Percentiles rank a stretch among this genome's conserved stretches.
Conservation (phyloP, 2,888 invertebrate genomes). For the Xylophagus ater region DNA sequence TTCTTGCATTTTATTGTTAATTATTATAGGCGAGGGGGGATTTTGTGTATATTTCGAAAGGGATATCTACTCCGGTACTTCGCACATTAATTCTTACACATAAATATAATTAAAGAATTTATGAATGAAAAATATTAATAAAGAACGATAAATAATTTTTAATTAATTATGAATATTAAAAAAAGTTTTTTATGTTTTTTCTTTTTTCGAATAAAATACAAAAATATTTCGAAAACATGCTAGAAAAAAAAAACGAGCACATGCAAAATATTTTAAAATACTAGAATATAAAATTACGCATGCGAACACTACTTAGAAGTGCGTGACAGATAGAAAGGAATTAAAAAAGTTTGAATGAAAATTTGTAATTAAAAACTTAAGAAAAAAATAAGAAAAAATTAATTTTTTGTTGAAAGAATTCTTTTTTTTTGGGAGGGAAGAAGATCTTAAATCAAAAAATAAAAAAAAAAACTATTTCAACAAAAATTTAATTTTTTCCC, state of each 20-base stretch:
- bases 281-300: conserved; percentile 9
- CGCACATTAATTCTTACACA: background rate
- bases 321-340: background rate
- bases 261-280: no score
- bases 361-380: background rate
- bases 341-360: background rate
- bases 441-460: background rate
- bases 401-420: background rate
- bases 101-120: background rate
- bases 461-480: background rate
- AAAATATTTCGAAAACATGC: conserved; percentile 1
- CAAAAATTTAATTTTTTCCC: no score
- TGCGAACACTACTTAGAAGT: conserved; percentile 11
- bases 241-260: no score
- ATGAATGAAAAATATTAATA: background rate
- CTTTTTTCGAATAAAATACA: no score
- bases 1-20: no score
- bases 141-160: no score
- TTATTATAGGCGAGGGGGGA: conserved; percentile 4
- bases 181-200: no score
- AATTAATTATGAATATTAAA: no score
- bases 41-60: no score
- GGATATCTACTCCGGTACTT: conserved; percentile 15
- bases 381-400: background rate
- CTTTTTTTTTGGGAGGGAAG: background rate